Evolutionary conservation across 2,888 invertebrate species (phyloP), one percentile per base, ranked within the genome.

Genomic region (Andricus quercusramuli): DNA sequence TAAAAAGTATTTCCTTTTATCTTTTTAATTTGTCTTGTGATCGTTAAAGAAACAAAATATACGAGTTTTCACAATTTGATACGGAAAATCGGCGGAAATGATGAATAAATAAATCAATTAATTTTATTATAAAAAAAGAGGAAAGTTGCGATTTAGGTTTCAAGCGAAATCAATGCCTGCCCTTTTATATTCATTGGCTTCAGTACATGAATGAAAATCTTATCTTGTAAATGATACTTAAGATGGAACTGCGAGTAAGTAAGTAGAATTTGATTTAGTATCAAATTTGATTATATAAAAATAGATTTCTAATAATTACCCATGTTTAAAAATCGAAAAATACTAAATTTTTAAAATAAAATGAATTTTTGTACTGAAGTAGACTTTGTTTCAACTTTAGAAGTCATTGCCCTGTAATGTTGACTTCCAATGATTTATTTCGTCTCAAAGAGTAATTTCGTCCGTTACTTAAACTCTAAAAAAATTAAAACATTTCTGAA

Each of bases 1-100:
- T 56, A 76, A 76, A 51, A n/a, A 20, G 51, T 56, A 76, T 56
- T 76, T 51, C 22, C 76, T 76, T 37, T 32, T 56, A 47, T 47
- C 22, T 76, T 56, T 37, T 29, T 15, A 51, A 47, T 25, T 51
- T 74, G 17, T 29, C n/a, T 74, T 66, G 9, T 0, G 37, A 66
- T 29, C 37, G n/a, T 37, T 37, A 11, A 32, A 66, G 37, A 29
- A 29, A 32, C 15, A 37, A 11, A 29, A 37, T n/a, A 32, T 37
- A 32, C 20, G 20, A 32, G 20, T 37, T 32, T 59, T 59, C 9
- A 15, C n/a, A 37, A 66, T 20, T 65, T 11, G 59, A 13, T 22
- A 59, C n/a, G 3, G 11, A 59, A 59, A 59, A 22, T 22, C 20
- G 13, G 22, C 22, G 22, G 22, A 59, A 11, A 22, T 59, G 13